Conservation (phyloP, 2,797 vertebrate species). For the Crocodylus rhombifer region DNA sequence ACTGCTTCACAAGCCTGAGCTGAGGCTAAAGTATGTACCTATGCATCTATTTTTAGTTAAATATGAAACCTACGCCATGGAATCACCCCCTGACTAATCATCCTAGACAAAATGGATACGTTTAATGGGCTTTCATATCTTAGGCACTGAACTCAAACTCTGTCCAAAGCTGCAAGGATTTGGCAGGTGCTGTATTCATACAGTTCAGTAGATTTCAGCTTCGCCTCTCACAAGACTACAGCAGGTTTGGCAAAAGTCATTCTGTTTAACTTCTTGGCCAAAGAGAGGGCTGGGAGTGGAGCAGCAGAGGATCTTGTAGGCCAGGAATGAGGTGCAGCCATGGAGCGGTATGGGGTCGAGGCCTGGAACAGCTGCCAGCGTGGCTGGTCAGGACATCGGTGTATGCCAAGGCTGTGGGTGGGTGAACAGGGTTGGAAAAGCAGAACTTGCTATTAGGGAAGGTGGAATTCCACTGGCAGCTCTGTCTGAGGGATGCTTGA, state of each 20-base stretch:
- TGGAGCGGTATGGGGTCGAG: rapidly evolving
- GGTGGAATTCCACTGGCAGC: not conserved
- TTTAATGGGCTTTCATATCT: not conserved
- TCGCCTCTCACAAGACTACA: not conserved
- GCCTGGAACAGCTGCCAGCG: rapidly evolving
- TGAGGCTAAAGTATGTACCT: not conserved
- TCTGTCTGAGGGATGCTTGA: not conserved
- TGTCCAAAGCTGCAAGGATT: not conserved
- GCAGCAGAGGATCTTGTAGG: not conserved
- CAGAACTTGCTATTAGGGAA: not conserved
- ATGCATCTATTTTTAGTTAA: not conserved
- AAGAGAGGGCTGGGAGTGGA: rapidly evolving
- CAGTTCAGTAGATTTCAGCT: not conserved
- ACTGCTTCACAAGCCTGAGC: not conserved
- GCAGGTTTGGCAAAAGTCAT: too few species aligned
- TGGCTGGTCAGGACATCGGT: not conserved
- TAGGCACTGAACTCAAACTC: not conserved
- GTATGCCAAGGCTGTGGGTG: not conserved
- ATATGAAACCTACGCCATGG: not conserved
- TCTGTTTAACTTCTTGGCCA: not conserved
- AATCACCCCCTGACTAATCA: not conserved
- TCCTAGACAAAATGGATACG: not conserved
- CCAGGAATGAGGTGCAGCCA: rapidly evolving
- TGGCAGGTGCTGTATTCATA: not conserved
- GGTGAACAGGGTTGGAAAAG: not conserved